These are phyloP conservation scores for Cryptus viduatorius DNA, from an alignment of 2,888 invertebrate genomes.

Conservation along the genomic window DNA sequence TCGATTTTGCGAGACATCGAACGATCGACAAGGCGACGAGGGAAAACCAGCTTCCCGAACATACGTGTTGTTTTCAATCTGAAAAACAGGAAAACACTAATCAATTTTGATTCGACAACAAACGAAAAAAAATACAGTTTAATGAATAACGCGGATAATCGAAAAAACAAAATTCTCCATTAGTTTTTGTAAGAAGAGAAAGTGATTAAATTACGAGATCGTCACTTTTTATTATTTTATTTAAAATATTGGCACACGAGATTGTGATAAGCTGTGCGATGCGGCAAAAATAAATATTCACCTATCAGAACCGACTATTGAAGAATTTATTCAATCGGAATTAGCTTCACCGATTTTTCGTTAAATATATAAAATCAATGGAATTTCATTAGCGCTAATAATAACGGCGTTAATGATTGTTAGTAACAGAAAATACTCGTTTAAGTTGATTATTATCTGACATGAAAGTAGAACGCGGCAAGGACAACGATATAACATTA, in stretches of 20 bases:
- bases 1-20: constrained; percentile 54
- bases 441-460: not conserved
- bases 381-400: not conserved
- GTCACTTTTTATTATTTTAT: not conserved
- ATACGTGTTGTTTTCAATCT: constrained; percentile 13
- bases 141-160: not conserved
- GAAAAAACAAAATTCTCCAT: not conserved
- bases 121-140: not conserved
- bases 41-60: constrained; percentile 40
- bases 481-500: constrained; percentile 9
- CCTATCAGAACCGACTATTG: not conserved
- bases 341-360: not conserved
- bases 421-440: not conserved
- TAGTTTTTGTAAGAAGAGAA: not conserved
- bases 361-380: not conserved
- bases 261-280: not conserved
- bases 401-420: not conserved
- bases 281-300: not conserved
- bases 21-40: constrained; percentile 15
- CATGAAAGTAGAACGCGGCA: not conserved
- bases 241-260: not conserved
- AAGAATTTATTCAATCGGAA: not conserved
- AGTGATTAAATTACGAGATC: not conserved
- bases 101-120: not conserved
- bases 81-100: constrained; percentile 28